A percentile compares a stretch with the other conserved stretches of the same genome.
Evolutionary conservation across 2,888 invertebrate species (phyloP).

Genomic region (Alloscopus bannaensis): DNA sequence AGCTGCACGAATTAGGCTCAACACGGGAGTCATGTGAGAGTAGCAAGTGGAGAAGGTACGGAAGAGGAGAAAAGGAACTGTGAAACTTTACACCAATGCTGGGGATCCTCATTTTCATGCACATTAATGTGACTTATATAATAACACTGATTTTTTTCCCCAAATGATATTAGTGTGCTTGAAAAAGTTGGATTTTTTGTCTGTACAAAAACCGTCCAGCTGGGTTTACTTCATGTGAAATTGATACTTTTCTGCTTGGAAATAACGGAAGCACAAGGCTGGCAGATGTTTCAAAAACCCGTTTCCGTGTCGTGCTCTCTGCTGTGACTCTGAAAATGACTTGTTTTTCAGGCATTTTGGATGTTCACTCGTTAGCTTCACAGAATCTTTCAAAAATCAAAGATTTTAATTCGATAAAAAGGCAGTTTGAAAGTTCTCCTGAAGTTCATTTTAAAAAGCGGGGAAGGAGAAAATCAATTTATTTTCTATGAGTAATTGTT

Average conservation of each 20-base stretch:
- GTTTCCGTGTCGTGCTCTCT: no score
- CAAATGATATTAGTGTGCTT: conserved; percentile 13
- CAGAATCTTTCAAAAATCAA: not conserved
- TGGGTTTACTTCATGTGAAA: conserved; percentile 44
- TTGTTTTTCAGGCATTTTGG: not conserved
- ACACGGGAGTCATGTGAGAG: not conserved
- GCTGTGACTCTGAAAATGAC: not conserved
- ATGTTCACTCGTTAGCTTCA: not conserved
- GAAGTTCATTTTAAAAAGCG: no score
- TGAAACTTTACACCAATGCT: conserved; percentile 40
- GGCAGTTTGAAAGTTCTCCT: no score
- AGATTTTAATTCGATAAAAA: no score
- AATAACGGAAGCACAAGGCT: conserved; percentile 38
- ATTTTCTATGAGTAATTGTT: no score
- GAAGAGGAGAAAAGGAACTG: not conserved
- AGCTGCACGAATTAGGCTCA: conserved; percentile 22
- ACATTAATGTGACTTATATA: not conserved
- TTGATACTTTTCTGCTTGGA: conserved; percentile 44
- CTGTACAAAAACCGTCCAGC: no score
- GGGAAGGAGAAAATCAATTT: no score
- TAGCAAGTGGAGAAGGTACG: not conserved
- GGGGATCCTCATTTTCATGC: conserved; percentile 19
- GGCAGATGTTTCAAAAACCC: conserved; percentile 37
- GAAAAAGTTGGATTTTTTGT: not conserved
- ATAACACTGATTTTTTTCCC: conserved; percentile 6